These are phyloP conservation scores for Thinocorus orbignyianus DNA, from an alignment of 2,113 vertebrate genomes.

Conservation along the genomic window DNA sequence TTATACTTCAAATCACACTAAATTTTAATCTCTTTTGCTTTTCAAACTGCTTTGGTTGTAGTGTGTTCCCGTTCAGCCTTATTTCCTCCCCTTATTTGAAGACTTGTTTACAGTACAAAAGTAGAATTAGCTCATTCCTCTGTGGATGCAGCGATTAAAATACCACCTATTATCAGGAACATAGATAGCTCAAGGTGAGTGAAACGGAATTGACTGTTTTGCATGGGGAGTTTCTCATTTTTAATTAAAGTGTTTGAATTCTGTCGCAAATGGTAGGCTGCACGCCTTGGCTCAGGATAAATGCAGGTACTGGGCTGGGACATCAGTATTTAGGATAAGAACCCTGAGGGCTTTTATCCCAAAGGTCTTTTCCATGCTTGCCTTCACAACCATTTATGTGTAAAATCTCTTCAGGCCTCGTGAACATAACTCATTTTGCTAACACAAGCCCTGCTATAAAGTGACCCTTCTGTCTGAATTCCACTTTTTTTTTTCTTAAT, in stretches of 20 bases:
- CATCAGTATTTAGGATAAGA: not conserved
- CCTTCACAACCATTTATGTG: not conserved
- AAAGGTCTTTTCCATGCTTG: not conserved
- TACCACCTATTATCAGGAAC: not conserved
- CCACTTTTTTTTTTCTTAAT: not conserved
- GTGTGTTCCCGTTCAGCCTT: not conserved
- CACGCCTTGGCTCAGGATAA: rapidly evolving
- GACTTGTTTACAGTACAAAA: not conserved
- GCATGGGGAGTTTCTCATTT: not conserved
- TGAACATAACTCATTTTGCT: not conserved
- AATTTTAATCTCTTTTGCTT: not conserved
- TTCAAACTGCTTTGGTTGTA: not conserved
- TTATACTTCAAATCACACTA: not conserved
- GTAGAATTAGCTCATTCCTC: not conserved
- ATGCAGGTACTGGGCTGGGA: not conserved
- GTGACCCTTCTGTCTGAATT: not conserved
- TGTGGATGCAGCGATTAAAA: not conserved
- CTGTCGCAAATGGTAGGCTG: not conserved
- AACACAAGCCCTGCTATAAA: not conserved
- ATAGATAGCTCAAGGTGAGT: not conserved
- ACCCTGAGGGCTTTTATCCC: not conserved
- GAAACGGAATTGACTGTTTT: not conserved
- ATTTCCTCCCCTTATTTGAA: not conserved
- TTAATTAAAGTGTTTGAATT: not conserved
- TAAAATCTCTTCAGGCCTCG: not conserved